Base-by-base conservation (phyloP, 2,113 vertebrate species). In the Grammomys dolichurus region DNA sequence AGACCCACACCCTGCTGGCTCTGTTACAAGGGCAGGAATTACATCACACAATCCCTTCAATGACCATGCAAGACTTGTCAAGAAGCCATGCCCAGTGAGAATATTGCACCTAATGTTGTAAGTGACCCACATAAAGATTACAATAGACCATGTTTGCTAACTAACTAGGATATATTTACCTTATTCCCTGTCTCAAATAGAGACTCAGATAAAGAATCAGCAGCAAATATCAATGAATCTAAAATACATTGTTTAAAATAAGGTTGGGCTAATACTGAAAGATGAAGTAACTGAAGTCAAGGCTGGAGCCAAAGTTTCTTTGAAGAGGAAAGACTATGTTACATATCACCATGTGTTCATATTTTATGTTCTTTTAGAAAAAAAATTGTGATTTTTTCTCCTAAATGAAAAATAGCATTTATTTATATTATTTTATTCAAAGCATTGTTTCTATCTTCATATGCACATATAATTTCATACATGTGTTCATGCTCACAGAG, bases 161-260 rank as follows among this genome's bases (percentile, higher is more conserved):
- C 11, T 69, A 56, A 93, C 72, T 36, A 77, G 80, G 73, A 89
- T 48, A 89, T 48, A 40, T 40, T 46, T 19, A 63, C 0, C 28
- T 56, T 67, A 90, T 33, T 43, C 1, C 63, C 72, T 46, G 89
- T 93, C 84, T 65, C 51, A 76, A n/a, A 91, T 94, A 95, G 26
- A 93, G 89, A 46, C 75, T 3, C 19, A 33, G 22, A 19, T 48
- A 33, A 33, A 60, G 4, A 28, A 46, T 54, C 60, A 28, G 20
- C 26, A 76, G 56, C 40, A 91, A 91, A 78, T 48, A 88, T 20
- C 12, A 78, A 54, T 48, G 16, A 60, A 33, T 48, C 22, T 73
- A 82, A 90, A 60, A 63, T 13, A 40, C 28, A 46, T 12, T 60
- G 28, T 87, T n/a, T 7, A 16, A 22, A 51, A 31, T 0, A 0